A percentile compares a stretch with the other conserved stretches of the same genome.
Conservation (phyloP, 2,113 vertebrate species). For the Ceyx cyanopectus region DNA sequence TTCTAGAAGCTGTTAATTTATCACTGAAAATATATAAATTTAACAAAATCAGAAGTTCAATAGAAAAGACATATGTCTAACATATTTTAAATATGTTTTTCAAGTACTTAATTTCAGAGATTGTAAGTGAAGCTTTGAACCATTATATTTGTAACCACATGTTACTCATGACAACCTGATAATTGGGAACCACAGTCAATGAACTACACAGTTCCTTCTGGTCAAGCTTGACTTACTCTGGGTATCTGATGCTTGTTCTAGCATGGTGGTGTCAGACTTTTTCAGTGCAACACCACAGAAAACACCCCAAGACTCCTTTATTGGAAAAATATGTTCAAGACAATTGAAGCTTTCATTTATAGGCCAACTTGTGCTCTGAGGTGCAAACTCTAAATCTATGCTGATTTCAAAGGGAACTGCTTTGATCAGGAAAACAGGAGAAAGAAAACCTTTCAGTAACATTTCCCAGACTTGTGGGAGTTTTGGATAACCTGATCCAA, state of each 20-base stretch:
- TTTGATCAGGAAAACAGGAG: neutral
- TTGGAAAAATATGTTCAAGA: neutral
- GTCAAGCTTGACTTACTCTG: neutral
- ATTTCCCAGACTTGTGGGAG: neutral
- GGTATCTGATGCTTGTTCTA: neutral
- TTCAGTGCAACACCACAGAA: neutral
- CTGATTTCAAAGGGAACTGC: neutral
- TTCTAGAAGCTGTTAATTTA: neutral
- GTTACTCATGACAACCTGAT: neutral
- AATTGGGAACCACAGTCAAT: neutral
- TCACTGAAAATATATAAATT: neutral
- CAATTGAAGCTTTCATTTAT: neutral
- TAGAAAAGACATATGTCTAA: neutral
- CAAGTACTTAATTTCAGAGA: neutral
- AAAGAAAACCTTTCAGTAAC: neutral
- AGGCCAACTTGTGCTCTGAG: neutral
- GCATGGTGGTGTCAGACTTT: neutral
- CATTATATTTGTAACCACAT: neutral
- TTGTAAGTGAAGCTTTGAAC: neutral
- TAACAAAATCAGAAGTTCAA: too few species aligned
- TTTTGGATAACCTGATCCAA: neutral
- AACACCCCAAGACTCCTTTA: neutral
- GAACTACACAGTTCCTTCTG: neutral
- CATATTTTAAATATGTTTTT: neutral
- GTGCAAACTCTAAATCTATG: neutral